Evolutionary conservation across 2,797 vertebrate species (phyloP).

Genomic region (Allobates femoralis): DNA sequence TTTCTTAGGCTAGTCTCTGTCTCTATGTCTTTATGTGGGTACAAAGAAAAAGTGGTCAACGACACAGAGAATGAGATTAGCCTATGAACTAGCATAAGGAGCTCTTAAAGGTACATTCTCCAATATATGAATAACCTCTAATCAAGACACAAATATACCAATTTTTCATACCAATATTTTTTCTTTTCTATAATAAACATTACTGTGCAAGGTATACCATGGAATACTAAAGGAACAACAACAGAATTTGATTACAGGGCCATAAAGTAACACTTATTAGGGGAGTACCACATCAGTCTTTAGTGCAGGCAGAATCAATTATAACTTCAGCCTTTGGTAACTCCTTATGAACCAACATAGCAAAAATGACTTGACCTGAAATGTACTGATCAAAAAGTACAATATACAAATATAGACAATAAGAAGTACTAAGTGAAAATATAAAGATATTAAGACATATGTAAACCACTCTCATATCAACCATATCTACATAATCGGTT

Average conservation of each 20-base stretch:
- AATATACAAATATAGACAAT: not conserved
- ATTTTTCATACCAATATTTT: no score
- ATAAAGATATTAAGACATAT: constrained; percentile 27
- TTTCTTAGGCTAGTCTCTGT: no score
- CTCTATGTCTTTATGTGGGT: no score
- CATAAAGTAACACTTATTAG: not conserved
- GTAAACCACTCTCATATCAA: constrained; percentile 48
- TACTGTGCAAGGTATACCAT: no score
- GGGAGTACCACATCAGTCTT: not conserved
- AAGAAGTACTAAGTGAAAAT: not conserved
- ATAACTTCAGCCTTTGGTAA: not conserved
- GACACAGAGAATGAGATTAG: no score
- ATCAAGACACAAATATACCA: no score
- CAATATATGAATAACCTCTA: no score
- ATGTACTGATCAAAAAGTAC: not conserved
- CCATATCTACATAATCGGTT: constrained; percentile 48
- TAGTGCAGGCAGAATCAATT: not conserved
- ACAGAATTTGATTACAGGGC: not conserved
- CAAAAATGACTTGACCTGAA: not conserved
- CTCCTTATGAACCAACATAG: not conserved
- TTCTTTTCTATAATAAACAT: no score
- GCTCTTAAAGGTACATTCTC: no score
- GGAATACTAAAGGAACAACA: no score
- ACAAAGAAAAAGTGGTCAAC: no score
- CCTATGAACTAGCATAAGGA: no score